Evolutionary conservation across 2,888 invertebrate species (phyloP), one percentile per base, ranked within the genome.

Genomic region (Orthosia gracilis): DNA sequence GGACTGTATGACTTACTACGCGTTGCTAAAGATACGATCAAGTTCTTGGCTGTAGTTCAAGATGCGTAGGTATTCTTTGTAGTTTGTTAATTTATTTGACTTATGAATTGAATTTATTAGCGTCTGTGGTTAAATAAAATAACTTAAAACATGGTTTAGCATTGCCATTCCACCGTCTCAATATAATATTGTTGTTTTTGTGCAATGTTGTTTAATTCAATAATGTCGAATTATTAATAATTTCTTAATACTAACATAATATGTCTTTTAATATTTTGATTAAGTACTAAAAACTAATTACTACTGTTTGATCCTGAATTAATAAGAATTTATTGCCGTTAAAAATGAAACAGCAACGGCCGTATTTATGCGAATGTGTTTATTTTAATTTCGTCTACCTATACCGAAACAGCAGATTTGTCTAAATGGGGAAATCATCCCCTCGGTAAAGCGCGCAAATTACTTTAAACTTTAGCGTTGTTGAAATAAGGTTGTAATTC

Each of bases 311-410:
- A 47, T 47, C 0, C 49, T 3, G 4, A 31, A 47, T 2, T 50
- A 61, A 31, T 0, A 45, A 55, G 0, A 23, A 52, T 18, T 3
- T 4, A 18, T 4, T 50, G 13, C n/a, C 40, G 23, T 45, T 13
- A 11, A 49, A 49, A 23, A 73, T 45, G 66, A 73, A 84, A 74
- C 17, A 65, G 11, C 49, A 67, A 57, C 50, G 68, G 12, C 59
- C 70, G 26, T 66, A 55, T 72, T 57, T 84, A 90, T 88, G 87
- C 86, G 87, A 90, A 89, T 87, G 87, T 84, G 87, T 83, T 86
- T 89, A 92, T 94, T 90, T 93, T 92, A 94, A 93, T 93, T 91
- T 90, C 86, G 91, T 92, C 89, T 88, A 86, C 63, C 1, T 68
- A 69, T 81, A 87, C 87, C 86, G 86, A 89, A 89, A 89, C 89